A percentile compares a stretch with the other conserved stretches of the same genome.
These are phyloP conservation scores for Drosophila nr. perissopoda DNA, from an alignment of 2,888 invertebrate genomes.

Conservation along the genomic window DNA sequence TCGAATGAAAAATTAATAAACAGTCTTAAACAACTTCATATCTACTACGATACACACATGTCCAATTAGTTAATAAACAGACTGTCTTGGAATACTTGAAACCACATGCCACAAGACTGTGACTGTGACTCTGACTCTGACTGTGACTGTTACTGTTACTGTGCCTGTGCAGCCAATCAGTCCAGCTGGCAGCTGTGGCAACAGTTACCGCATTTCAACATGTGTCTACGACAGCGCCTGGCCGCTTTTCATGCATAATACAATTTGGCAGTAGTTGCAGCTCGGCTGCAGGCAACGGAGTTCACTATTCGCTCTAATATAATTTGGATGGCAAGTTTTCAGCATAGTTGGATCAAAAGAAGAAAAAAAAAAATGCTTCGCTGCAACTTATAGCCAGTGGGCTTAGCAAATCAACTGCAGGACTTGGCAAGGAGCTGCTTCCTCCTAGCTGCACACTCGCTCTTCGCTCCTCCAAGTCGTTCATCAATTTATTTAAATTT, in stretches of 20 bases:
- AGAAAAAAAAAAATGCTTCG: conserved; percentile 2
- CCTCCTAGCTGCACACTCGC: not conserved
- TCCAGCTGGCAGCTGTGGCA: conserved; percentile 35
- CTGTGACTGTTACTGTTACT: too few species aligned
- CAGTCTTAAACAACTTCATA: not conserved
- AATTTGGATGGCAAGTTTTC: conserved; percentile 63
- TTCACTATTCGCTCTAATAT: conserved; percentile 35
- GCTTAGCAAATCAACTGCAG: conserved; percentile 57
- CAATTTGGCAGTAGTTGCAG: conserved; percentile 44
- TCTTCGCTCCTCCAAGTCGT: conserved; percentile 25
- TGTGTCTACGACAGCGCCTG: conserved; percentile 16
- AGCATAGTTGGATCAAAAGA: conserved; percentile 26
- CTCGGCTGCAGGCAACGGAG: conserved; percentile 22
- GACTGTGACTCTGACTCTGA: too few species aligned
- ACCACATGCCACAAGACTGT: conserved; percentile 3
- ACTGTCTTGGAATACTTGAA: not conserved
- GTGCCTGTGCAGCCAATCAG: not conserved
- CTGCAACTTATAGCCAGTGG: conserved; percentile 36
- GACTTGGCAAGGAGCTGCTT: conserved; percentile 17
- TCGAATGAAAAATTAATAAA: not conserved
- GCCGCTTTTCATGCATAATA: conserved; percentile 50
- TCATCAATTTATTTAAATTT: conserved; percentile 74
- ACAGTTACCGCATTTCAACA: conserved; percentile 33
- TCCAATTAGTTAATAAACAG: not conserved
- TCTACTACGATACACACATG: not conserved